A percentile compares a stretch with the other conserved stretches of the same genome.
phyloP scores from a whole-genome alignment of 2,888 invertebrate species.

The Frankliniella intonsa region DNA sequence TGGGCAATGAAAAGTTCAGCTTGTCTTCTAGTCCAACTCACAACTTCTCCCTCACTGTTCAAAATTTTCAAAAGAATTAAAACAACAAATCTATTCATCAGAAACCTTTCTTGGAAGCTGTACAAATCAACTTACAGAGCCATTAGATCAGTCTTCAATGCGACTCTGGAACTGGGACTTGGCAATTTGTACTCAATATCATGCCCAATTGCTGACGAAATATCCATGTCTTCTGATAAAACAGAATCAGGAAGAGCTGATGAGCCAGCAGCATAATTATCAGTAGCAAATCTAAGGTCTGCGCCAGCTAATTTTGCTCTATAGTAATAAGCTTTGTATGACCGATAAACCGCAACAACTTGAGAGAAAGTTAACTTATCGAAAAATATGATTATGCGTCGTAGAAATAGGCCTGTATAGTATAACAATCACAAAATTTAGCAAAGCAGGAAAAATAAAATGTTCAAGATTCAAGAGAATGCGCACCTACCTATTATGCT shows the following conservation, averaged over 20 bases:
- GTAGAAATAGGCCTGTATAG: slow-evolving; percentile 69
- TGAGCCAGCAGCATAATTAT: slow-evolving; percentile 33
- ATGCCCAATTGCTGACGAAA: background rate
- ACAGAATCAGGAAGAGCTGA: slow-evolving; percentile 37
- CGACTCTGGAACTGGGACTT: background rate
- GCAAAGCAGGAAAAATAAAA: slow-evolving; percentile 33
- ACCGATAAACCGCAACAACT: slow-evolving; percentile 67
- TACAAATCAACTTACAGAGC: background rate
- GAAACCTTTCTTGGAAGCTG: too few relatives aligned
- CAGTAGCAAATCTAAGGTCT: slow-evolving; percentile 28
- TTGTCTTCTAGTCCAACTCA: slow-evolving; percentile 80
- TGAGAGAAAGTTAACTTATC: slow-evolving; percentile 81
- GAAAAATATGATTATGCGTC: slow-evolving; percentile 74
- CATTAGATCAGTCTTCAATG: background rate
- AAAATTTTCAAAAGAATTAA: background rate
- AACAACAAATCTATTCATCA: background rate
- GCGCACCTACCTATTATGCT: slow-evolving; percentile 59
- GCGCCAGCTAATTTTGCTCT: slow-evolving; percentile 44
- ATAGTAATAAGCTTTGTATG: slow-evolving; percentile 66
- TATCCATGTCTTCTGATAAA: background rate
- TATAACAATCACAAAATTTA: slow-evolving; percentile 43
- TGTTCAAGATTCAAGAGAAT: slow-evolving; percentile 7
- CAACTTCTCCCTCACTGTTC: slow-evolving; percentile 51
- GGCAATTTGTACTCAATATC: background rate
- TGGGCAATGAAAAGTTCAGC: slow-evolving; percentile 85